phyloP scores from a whole-genome alignment of 2,888 invertebrate genomes.

The Drosophila borborema region DNA sequence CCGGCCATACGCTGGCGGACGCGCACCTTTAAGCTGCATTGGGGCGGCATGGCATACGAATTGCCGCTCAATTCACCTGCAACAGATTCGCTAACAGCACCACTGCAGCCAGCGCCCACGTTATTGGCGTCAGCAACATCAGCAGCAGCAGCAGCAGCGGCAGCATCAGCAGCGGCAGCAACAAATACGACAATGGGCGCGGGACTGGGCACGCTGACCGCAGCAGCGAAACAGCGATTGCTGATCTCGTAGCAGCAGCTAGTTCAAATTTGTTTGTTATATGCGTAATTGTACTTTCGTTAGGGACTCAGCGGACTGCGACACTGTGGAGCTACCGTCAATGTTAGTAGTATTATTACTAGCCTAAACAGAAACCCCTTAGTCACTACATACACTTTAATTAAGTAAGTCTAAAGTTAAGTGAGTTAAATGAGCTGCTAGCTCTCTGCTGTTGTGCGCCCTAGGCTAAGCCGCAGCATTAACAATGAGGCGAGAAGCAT shows the following conservation, averaged over 20 bases:
- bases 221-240: conserved; percentile 55
- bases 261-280: conserved; percentile 64
- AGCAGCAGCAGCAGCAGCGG: background rate
- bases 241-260: conserved; percentile 74
- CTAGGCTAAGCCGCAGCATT: conserved; percentile 8
- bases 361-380: conserved; percentile 58
- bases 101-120: conserved; percentile 68
- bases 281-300: conserved; percentile 57
- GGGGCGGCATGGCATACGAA: conserved; percentile 98
- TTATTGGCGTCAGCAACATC: conserved; percentile 27
- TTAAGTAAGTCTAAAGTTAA: conserved; percentile 48
- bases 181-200: conserved; percentile 9
- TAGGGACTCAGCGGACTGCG: conserved; percentile 53
- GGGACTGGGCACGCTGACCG: conserved; percentile 25
- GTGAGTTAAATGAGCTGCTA: conserved; percentile 18
- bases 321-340: conserved; percentile 32
- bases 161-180: background rate
- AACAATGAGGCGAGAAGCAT: background rate
- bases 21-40: conserved; percentile 94
- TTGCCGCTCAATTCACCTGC: conserved; percentile 86
- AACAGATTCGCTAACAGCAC: conserved; percentile 41
- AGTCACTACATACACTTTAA: conserved; percentile 68
- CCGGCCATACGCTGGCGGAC: conserved; percentile 97
- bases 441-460: conserved; percentile 10
- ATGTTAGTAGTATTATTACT: conserved; percentile 68